Percentiles rank a stretch among this genome's conserved stretches.
Conservation (phyloP, 2,797 vertebrate species). For the Danio choprae region DNA sequence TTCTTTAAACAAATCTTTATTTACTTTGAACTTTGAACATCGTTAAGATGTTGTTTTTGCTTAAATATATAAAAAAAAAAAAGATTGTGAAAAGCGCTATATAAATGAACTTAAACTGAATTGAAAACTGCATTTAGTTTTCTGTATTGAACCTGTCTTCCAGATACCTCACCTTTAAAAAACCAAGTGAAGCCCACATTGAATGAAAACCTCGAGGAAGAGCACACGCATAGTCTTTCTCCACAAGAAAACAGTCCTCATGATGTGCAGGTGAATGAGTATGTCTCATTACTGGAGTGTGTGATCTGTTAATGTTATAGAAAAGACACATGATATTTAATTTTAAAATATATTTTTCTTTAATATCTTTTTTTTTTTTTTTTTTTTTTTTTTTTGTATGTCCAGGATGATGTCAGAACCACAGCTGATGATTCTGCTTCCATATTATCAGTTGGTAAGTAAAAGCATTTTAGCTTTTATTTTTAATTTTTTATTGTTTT, state of each 20-base stretch:
- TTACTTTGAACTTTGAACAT: too few relatives aligned
- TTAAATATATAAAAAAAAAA: too few relatives aligned
- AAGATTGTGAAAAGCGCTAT: too few relatives aligned
- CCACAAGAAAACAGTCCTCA: background rate
- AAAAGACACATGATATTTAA: background rate
- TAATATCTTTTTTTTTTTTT: slow-evolving; percentile 28
- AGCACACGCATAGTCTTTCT: background rate
- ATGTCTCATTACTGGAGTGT: background rate
- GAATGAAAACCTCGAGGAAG: background rate
- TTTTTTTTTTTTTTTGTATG: slow-evolving; percentile 30
- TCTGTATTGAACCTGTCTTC: background rate
- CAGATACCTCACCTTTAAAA: background rate
- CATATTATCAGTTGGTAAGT: slow-evolving; percentile 43
- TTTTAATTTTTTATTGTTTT: background rate
- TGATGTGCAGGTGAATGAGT: background rate
- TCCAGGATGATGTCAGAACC: slow-evolving; percentile 11
- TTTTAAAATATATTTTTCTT: background rate
- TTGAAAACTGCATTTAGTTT: background rate
- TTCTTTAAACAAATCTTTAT: too few relatives aligned
- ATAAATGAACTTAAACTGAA: too few relatives aligned
- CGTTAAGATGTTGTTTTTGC: too few relatives aligned
- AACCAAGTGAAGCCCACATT: background rate
- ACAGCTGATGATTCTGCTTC: slow-evolving; percentile 4
- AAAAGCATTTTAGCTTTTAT: background rate
- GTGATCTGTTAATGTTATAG: background rate